Evolutionary conservation across 2,797 vertebrate species (phyloP).

Genomic region (Tinamus major): DNA sequence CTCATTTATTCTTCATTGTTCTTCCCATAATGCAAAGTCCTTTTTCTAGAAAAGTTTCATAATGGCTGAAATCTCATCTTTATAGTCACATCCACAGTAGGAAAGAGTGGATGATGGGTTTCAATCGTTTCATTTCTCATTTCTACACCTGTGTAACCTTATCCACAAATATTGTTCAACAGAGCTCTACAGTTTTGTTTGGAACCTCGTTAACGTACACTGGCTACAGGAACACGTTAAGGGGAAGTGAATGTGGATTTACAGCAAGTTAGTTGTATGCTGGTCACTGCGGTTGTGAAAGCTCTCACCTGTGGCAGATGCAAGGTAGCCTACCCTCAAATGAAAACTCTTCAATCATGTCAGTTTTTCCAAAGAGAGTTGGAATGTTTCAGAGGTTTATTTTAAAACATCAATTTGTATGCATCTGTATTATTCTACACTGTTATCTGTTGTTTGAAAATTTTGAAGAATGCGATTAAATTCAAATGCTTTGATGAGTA

Average conservation of each 20-base stretch:
- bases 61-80: not conserved
- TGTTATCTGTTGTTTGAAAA: slow-evolving; percentile 53
- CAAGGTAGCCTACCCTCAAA: not conserved
- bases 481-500: slow-evolving; percentile 79
- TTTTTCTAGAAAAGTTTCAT: not conserved
- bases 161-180: not conserved
- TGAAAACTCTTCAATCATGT: not conserved
- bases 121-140: not conserved
- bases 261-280: not conserved
- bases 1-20: not conserved
- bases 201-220: not conserved
- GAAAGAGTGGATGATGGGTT: not conserved
- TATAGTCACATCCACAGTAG: not conserved
- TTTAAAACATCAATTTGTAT: slow-evolving; percentile 59
- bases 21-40: not conserved
- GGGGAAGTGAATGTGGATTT: not conserved
- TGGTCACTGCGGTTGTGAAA: not conserved
- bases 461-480: slow-evolving; percentile 77
- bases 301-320: not conserved
- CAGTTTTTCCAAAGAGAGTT: not conserved
- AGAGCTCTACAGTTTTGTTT: not conserved
- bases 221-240: not conserved
- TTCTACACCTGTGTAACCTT: not conserved
- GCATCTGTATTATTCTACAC: slow-evolving; percentile 31
- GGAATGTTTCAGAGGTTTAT: slow-evolving; percentile 40